These are phyloP conservation scores for Myrmecophaga tridactyla DNA, from an alignment of 2,113 vertebrate genomes.

Conservation along the genomic window DNA sequence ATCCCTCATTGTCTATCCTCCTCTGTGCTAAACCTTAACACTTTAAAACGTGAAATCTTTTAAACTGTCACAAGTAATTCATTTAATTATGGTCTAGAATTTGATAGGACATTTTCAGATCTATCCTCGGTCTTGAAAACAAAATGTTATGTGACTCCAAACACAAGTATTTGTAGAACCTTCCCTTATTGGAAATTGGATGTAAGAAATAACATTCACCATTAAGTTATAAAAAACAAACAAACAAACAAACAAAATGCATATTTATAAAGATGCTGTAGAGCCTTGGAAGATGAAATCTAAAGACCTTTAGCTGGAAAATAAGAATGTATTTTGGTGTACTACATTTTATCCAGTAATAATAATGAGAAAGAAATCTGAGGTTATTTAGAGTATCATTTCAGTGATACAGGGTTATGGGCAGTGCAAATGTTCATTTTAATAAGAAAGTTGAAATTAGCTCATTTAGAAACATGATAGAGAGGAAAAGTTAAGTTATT, in stretches of 20 bases:
- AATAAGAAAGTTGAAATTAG: background rate
- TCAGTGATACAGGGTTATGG: background rate
- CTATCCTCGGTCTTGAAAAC: background rate
- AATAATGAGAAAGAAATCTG: background rate
- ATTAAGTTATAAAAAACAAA: background rate
- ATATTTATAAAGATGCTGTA: no score
- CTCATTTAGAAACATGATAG: background rate
- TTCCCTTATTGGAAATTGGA: background rate
- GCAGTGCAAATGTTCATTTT: background rate
- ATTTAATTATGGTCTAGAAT: background rate
- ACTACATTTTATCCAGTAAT: background rate
- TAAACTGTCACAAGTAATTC: background rate
- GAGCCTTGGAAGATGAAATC: background rate
- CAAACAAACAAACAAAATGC: no score
- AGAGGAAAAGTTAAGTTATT: slow-evolving; percentile 16
- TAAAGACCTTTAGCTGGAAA: background rate
- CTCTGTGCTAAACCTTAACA: background rate
- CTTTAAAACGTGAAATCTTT: background rate
- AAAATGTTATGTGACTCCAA: background rate
- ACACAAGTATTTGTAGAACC: background rate
- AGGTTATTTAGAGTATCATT: background rate
- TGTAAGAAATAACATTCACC: background rate
- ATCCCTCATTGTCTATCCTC: no score
- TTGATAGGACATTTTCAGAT: background rate
- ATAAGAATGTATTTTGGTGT: background rate